Conservation (phyloP, 1,140 invertebrate genomes). For the Probaryconus sp. region DNA sequence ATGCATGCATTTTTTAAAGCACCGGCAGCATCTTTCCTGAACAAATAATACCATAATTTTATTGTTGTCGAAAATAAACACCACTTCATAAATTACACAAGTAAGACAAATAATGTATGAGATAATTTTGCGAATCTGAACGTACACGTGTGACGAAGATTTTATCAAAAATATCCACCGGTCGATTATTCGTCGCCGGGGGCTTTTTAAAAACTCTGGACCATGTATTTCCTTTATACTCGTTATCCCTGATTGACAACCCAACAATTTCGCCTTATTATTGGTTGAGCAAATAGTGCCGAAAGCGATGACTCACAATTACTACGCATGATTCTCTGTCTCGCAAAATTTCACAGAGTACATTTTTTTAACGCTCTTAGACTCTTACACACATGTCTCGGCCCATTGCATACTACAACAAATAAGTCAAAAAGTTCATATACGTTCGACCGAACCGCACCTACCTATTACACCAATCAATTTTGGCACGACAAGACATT, state of each 20-base stretch:
- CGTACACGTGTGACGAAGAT: conserved; percentile 47
- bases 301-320: conserved; percentile 60
- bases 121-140: conserved; percentile 40
- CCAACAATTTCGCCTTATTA: conserved; percentile 72
- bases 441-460: conserved; percentile 30
- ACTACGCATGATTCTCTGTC: conserved; percentile 47
- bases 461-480: conserved; percentile 50
- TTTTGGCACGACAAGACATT: conserved; percentile 27
- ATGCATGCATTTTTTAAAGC: conserved; percentile 1
- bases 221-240: conserved; percentile 51
- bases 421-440: conserved; percentile 24
- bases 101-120: conserved; percentile 48
- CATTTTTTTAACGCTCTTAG: conserved; percentile 24
- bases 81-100: conserved; percentile 33
- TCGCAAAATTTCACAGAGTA: conserved; percentile 37
- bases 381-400: no score
- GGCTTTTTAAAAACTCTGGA: conserved; percentile 43
- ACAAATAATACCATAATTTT: conserved; percentile 32
- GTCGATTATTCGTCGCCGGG: conserved; percentile 27
- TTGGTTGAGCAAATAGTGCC: conserved; percentile 71
- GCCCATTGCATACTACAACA: conserved; percentile 12
- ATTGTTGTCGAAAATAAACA: conserved; percentile 43
- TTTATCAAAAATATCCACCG: conserved; percentile 32
- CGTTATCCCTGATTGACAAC: conserved; percentile 65
- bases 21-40: conserved; percentile 2